These are phyloP conservation scores for Chydorus sphaericus DNA, from an alignment of 2,888 invertebrate species.

Conservation along the genomic window DNA sequence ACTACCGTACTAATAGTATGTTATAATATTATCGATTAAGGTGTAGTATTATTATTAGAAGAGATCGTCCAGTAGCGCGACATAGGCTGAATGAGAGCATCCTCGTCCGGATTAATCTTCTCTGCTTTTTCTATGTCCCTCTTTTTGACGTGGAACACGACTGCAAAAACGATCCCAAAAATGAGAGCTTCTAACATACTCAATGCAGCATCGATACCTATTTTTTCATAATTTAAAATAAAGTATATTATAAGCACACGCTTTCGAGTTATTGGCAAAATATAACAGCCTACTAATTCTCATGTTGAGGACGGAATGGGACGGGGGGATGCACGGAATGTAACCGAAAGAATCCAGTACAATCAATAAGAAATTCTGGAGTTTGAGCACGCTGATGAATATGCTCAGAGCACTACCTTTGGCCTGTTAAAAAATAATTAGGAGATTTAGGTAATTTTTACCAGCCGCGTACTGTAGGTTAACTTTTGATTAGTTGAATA, in stretches of 20 bases:
- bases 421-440: not conserved
- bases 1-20: too few relatives aligned
- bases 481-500: too few relatives aligned
- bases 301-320: not conserved
- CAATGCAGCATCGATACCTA: conserved; percentile 2
- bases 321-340: conserved; percentile 4
- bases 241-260: not conserved
- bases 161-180: conserved; percentile 2
- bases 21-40: too few relatives aligned
- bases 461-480: too few relatives aligned
- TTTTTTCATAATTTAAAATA: too few relatives aligned
- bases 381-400: conserved; percentile 1
- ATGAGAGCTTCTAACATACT: conserved; percentile 2
- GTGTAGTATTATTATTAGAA: too few relatives aligned
- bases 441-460: too few relatives aligned
- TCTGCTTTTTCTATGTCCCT: not conserved
- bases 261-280: not conserved
- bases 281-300: conserved; percentile 3
- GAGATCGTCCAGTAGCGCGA: too few relatives aligned
- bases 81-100: too few relatives aligned
- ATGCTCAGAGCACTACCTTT: not conserved
- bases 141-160: not conserved
- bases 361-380: conserved; percentile 4
- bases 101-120: too few relatives aligned
- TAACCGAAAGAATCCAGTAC: not conserved